Evolutionary conservation across 2,797 vertebrate genomes (phyloP), one percentile per base, ranked within the genome.

Genomic region (Avahi laniger): DNA sequence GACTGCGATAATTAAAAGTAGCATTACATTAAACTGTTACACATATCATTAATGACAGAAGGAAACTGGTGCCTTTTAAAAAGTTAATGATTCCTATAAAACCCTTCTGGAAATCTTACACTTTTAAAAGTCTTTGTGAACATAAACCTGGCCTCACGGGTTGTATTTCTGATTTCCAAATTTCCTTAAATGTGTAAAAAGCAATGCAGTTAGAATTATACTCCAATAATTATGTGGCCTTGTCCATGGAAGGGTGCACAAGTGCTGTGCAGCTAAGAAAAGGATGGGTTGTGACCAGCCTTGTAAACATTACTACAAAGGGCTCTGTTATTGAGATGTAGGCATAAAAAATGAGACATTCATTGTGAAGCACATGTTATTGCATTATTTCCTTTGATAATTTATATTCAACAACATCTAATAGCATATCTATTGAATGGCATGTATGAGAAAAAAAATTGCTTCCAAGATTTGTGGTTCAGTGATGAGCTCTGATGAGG

Each of bases 1-100:
- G 98, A 98, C 99, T 98, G 97, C 98, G 99, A 99, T 99, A 99
- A 99, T 99, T 99, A 99, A 99, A 99, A 99, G 98, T 98, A 99
- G 99, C 98, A 98, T 99, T 98, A 98, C 98, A 99, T 99, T 99
- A 99, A 99, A 99, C 98, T 98, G 98, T 98, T 98, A 98, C 92
- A 96, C 98, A 98, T 99, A 98, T 99, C 99, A 98, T 99, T 99
- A 99, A 98, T 98, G 99, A 99, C 98, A 98, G 98, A 98, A 98
- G 98, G 97, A 98, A 98, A 97, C 97, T 95, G 97, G 98, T 98
- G 98, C 98, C 98, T 97, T 97, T 98, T 97, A 98, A 98, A 98
- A 99, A 99, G 99, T 99, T 99, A 99, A 99, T 99, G 99, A 99
- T 98, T 98, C 97, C 69, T 98, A 97, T 95, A 98, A 98, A 98